Conservation (phyloP, 2,113 vertebrate species). For the Rhabdomys dilectus region DNA sequence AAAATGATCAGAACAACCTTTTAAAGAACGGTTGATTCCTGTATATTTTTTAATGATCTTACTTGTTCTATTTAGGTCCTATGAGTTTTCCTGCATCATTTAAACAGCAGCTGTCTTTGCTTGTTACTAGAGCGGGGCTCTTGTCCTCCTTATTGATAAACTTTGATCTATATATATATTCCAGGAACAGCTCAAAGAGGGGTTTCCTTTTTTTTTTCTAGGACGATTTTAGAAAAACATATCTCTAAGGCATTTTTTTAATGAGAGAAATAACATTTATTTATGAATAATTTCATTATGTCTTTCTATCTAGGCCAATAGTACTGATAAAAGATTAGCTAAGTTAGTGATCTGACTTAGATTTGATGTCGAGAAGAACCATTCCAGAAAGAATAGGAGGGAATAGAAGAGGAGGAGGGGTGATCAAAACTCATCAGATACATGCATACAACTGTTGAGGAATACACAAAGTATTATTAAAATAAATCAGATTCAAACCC, state of each 20-base stretch:
- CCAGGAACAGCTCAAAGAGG: not conserved
- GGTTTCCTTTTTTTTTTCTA: conserved; percentile 6
- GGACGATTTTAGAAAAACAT: conserved; percentile 59
- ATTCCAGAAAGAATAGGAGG: not conserved
- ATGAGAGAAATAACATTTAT: conserved; percentile 58
- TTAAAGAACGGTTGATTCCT: not conserved
- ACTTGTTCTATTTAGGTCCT: not conserved
- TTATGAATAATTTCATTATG: conserved; percentile 31
- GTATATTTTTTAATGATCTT: not conserved
- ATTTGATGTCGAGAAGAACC: not conserved
- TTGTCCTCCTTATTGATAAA: conserved; percentile 29
- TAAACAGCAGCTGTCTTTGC: not conserved
- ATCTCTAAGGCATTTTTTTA: conserved; percentile 66
- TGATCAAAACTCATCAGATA: not conserved
- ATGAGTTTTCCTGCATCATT: not conserved
- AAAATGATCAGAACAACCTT: not conserved
- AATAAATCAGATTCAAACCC: not conserved
- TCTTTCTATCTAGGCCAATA: conserved; percentile 35
- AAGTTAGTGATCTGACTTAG: conserved; percentile 34
- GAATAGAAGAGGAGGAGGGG: not conserved
- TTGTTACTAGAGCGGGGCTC: not conserved
- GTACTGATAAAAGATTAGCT: conserved; percentile 46
- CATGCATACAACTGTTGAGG: not conserved
- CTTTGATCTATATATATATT: not conserved
- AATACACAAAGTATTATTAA: not conserved